Base-by-base conservation (phyloP, 2,113 vertebrate species). In the Dicentrarchus labrax region DNA sequence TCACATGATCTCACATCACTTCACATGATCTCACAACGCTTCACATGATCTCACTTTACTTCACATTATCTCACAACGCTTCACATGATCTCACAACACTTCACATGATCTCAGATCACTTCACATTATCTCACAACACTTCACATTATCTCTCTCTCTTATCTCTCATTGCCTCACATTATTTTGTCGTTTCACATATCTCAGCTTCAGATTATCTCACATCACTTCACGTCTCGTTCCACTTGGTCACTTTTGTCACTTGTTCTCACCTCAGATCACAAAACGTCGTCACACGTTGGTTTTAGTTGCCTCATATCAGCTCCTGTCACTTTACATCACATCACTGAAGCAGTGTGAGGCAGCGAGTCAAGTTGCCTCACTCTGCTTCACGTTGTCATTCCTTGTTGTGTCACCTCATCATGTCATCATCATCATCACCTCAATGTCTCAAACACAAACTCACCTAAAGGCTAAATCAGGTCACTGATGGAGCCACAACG, bases 41-140 rank as follows among this genome's bases (percentile, higher is more conserved):
- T 22, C 53, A 54, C 5, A 6, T 22, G 4, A 54, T 15, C 8
- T 22, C 1, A 4, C 8, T 21, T n/a, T 3, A 22, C 53, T 11
- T 56, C 53, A n/a, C 15, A 16, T 56, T 4, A 61, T 10, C 2
- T 61, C 38, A 1, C 51, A 8, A 19, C 50, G 2, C 61, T 2
- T 43, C 19, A n/a, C 10, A 2, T 21, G n/a, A n/a, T 15, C 19
- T 64, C 10, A 38, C 3, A 8, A 22, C 10, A 8, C 53, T 22
- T 56, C n/a, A 22, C 5, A n/a, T 56, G 0, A 5, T 9, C 4
- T 56, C n/a, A 22, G 24, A 1, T 8, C 6, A 0, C 22, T 36
- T 56, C 73, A 66, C 6, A 0, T 36, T 2, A 9, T 4, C 0
- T 41, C n/a, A 12, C 7, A 3, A 12, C 4, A 6, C 12, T 30